These are phyloP conservation scores for Branchellion lobata DNA, from an alignment of 2,888 invertebrate species.

Conservation along the genomic window DNA sequence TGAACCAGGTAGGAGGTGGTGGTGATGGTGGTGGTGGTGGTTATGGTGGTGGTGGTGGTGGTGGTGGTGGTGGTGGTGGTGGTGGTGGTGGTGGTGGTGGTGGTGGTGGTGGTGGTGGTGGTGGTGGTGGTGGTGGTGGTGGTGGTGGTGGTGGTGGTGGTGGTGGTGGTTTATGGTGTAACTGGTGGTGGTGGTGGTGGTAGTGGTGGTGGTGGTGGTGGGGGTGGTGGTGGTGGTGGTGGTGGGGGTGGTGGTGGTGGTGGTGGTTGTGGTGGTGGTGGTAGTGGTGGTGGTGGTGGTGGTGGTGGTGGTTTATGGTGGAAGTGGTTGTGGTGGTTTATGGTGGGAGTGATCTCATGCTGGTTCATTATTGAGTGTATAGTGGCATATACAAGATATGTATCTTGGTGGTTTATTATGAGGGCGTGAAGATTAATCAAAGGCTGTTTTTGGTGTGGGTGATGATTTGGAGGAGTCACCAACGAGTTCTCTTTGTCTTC, in stretches of 20 bases:
- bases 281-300: no score
- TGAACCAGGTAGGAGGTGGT: slow-evolving; percentile 76
- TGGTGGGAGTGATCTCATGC: no score
- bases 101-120: neutral
- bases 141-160: neutral
- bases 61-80: neutral
- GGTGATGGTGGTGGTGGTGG: neutral
- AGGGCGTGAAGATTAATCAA: no score
- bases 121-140: neutral
- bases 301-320: no score
- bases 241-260: neutral
- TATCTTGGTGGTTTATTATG: no score
- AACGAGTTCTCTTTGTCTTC: no score
- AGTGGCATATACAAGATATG: no score
- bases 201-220: neutral
- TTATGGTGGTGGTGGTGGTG: neutral
- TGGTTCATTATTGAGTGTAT: no score
- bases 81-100: neutral
- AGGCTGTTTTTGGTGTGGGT: no score
- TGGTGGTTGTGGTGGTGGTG: no score
- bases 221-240: neutral
- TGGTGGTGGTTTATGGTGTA: neutral
- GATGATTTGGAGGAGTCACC: no score
- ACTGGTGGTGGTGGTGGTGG: neutral
- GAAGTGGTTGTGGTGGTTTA: no score